Base-by-base conservation (phyloP, 2,113 vertebrate genomes). In the Poeciliopsis occidentalis region DNA sequence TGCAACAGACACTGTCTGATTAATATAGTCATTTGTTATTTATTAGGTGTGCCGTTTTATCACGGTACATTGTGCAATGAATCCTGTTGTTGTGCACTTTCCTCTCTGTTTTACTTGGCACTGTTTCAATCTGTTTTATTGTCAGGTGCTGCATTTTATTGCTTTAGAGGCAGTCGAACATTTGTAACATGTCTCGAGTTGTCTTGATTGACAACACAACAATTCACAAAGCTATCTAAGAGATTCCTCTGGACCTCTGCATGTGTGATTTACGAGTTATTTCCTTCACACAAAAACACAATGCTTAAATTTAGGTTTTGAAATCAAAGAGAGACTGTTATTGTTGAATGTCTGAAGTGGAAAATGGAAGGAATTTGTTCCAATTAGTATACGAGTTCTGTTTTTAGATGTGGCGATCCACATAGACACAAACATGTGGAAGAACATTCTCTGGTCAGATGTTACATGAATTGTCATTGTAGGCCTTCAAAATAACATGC, bases 21-120 rank as follows among this genome's bases (percentile, higher is more conserved):
- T 69, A 26, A 72, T 60, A 66, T 54, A 47, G n/a, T 5, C 57
- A 29, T 29, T 71, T 26, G 3, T 62, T 27, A 62, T 11, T 29
- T 34, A n/a, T 19, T 15, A 13, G 44, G 17, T 70, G 19, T 57
- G 24, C 13, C n/a, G 1, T 5, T 27, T 5, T 27, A 26, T 17
- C 15, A 13, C 29, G n/a, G 31, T 19, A 66, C 69, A 62, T 12
- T 6, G 2, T 66, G 26, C 29, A 41, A 67, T 73, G 71, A 79
- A 68, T 68, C 47, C 15, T 37, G 13, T 65, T 54, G 8, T 67
- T 19, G 30, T 37, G 17, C 34, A 15, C 31, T 19, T 13, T 26
- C n/a, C 29, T 11, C 37, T n/a, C 26, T 5, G 15, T 27, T 78
- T 65, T 65, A 32, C 5, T n/a, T 69, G 67, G 29, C 15, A 19